A percentile compares a stretch with the other conserved stretches of the same genome.
phyloP scores from a whole-genome alignment of 2,113 vertebrate species.

The Mastomys natalensis region DNA sequence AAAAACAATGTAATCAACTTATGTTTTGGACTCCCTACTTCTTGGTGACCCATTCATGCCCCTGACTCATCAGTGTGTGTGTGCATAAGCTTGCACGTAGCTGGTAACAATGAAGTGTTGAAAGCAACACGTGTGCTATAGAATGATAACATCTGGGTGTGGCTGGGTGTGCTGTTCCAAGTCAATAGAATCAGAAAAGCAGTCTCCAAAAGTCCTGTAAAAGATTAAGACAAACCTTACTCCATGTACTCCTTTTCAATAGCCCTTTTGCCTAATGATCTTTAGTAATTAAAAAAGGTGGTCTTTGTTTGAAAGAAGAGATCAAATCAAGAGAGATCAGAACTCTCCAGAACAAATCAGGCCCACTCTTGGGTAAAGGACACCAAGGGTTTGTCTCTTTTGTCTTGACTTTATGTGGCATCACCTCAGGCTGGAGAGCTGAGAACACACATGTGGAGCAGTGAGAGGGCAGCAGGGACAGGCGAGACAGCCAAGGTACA shows the following conservation, averaged over 20 bases:
- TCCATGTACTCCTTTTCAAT: not conserved
- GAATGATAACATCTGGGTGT: not conserved
- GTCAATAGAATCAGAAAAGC: not conserved
- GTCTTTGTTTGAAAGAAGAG: not conserved
- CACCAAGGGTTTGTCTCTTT: not conserved
- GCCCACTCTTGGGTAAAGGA: not conserved
- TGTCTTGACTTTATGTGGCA: not conserved
- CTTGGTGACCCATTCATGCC: not conserved
- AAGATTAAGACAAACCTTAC: not conserved
- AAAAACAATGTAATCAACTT: not conserved
- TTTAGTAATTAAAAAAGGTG: not conserved
- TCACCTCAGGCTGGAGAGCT: not conserved
- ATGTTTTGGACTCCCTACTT: not conserved
- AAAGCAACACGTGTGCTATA: not conserved
- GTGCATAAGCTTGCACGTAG: not conserved
- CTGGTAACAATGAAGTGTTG: not conserved
- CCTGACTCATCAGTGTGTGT: not conserved
- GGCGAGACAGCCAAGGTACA: not conserved
- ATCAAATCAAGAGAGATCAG: not conserved
- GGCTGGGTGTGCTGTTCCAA: not conserved
- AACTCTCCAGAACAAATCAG: not conserved
- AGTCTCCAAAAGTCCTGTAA: not conserved
- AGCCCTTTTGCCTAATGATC: not conserved
- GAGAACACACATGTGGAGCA: not conserved
- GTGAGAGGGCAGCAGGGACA: not conserved